A percentile compares a stretch with the other conserved stretches of the same genome.
Conservation (phyloP, 2,113 vertebrate species). For the Oceanites oceanicus region DNA sequence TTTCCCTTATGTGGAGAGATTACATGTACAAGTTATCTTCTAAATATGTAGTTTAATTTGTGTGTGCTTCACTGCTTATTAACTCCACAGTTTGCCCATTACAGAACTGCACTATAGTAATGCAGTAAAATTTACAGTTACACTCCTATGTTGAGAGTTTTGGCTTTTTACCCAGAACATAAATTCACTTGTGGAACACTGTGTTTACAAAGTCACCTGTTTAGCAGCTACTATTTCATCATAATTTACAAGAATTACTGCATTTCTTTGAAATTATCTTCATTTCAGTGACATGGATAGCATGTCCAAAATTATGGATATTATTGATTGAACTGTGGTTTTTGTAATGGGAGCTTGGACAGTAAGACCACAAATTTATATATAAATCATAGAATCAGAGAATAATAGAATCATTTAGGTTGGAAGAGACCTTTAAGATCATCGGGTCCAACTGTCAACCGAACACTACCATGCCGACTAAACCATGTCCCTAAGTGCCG, state of each 20-base stretch:
- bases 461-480: no score
- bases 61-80: not conserved
- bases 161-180: not conserved
- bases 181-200: not conserved
- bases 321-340: not conserved
- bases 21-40: not conserved
- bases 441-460: no score
- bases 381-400: no score
- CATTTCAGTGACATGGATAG: not conserved
- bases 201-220: not conserved
- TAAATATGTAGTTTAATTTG: not conserved
- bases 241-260: not conserved
- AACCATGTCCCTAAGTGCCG: no score
- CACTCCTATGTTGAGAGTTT: not conserved
- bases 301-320: not conserved
- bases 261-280: not conserved
- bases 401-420: no score
- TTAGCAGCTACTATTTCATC: not conserved
- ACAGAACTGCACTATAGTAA: not conserved
- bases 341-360: not conserved
- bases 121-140: not conserved
- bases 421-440: no score
- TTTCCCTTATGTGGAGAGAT: not conserved
- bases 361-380: not conserved
- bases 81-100: not conserved